phyloP scores from a whole-genome alignment of 2,797 vertebrate genomes.

The Crocodylus rhombifer region DNA sequence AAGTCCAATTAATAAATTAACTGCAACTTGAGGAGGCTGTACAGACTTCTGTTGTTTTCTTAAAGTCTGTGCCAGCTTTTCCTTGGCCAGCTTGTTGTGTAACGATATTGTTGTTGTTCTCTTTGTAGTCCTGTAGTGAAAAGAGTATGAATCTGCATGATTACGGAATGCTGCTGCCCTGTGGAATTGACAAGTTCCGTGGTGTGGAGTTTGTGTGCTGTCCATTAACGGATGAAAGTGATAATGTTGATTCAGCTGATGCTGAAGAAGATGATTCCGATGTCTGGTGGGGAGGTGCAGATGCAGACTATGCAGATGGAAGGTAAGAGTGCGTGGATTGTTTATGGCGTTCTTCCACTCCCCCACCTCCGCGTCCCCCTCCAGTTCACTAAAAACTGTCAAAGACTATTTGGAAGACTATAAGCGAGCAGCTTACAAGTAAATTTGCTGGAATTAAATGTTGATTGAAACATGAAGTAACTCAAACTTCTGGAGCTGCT shows the following conservation, averaged over 20 bases:
- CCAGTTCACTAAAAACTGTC: not conserved
- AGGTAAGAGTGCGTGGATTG: conserved; percentile 80
- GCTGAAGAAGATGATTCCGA: conserved; percentile 93
- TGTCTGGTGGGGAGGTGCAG: conserved; percentile 97
- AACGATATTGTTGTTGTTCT: not conserved
- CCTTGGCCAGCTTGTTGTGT: not conserved
- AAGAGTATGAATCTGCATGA: conserved; percentile 95
- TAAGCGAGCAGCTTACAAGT: not conserved
- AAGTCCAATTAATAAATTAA: not conserved
- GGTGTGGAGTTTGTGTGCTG: conserved; percentile 99
- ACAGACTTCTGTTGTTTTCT: not conserved
- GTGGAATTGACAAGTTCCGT: conserved; percentile 95
- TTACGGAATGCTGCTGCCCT: conserved; percentile 97
- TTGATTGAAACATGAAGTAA: not conserved
- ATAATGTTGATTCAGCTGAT: conserved; percentile 88
- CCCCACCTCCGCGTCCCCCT: not conserved
- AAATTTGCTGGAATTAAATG: not conserved
- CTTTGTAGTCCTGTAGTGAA: conserved; percentile 90
- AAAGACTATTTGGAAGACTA: not conserved
- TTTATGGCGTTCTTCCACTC: not conserved
- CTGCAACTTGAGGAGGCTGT: not conserved
- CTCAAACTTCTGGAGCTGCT: not conserved
- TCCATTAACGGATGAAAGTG: conserved; percentile 85
- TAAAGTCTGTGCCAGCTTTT: not conserved
- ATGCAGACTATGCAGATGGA: conserved; percentile 91